Base-by-base conservation (phyloP, 2,888 invertebrate genomes). In the Phorcus lineatus region DNA sequence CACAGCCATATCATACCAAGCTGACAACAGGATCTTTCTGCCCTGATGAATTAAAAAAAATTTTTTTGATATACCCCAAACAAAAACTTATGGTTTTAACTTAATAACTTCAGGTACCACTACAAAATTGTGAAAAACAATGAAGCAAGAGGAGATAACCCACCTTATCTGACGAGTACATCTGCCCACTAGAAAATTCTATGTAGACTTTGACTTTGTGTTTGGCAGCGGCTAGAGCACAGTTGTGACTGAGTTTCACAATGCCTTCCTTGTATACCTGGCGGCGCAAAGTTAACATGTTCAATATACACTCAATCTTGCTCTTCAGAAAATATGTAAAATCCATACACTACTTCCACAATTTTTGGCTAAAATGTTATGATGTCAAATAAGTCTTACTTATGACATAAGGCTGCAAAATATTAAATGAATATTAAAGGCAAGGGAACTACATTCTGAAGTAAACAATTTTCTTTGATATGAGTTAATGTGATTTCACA, bases 221-320 rank as follows among this genome's bases (percentile, higher is more conserved):
- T 85, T 94, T 94, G 3, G 95, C 95, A 40, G 97, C 96, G 92
- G 96, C 95, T 84, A 95, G 95, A 16, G 97, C 97, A 93, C 97
- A 97, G 91, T 97, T 97, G 55, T 95, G 90, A 92, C 97, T 97
- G 54, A 98, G 94, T 87, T 96, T 96, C 82, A 95, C 94, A 85
- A 98, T 96, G 17, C 98, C 98, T 93, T 98, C 98, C 88, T 96
- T 95, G 93, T 98, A 98, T 24, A 98, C 93, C 93, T 93, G 82
- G 6, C 13, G 3, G 1, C n/a, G 40, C 13, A 31, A 31, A 54
- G 19, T 28, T 4, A 57, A 31, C 13, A 54, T 6, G 17, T 19
- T 17, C 54, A n/a, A n/a, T n/a, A n/a, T 53, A 28, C 17, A 28
- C 13, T 57, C 55, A 55, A 47, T 55, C 22, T 55, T 4, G 9